These are phyloP conservation scores for Lepidocolaptes lacrymiger DNA, from an alignment of 2,797 vertebrate species.

Conservation along the genomic window DNA sequence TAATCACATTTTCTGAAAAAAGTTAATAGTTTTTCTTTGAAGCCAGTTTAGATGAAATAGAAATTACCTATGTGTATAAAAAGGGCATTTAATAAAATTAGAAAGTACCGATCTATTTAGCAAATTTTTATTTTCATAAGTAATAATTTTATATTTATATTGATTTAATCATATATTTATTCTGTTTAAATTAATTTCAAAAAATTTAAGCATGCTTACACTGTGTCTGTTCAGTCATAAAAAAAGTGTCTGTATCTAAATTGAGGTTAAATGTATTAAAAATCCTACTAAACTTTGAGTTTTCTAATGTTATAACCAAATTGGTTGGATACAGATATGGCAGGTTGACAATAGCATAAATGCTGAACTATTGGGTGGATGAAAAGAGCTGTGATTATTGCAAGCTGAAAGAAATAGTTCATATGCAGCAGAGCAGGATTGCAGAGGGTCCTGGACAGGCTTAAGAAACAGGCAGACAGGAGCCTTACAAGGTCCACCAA, in stretches of 20 bases:
- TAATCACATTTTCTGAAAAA: neutral
- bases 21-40: neutral
- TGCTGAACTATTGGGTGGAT: rapidly evolving
- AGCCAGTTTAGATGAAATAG: neutral
- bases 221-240: neutral
- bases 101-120: neutral
- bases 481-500: neutral
- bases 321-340: neutral
- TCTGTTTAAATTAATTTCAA: neutral
- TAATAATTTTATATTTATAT: neutral
- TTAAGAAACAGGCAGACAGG: neutral
- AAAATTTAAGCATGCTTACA: neutral
- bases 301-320: neutral
- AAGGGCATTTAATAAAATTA: neutral
- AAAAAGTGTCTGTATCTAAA: neutral
- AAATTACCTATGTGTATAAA: neutral
- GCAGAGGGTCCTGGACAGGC: neutral
- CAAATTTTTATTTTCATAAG: neutral
- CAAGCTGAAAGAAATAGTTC: neutral
- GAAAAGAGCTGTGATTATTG: neutral
- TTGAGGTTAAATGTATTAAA: neutral
- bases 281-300: neutral
- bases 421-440: neutral
- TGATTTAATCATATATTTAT: neutral
- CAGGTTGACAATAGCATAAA: neutral